phyloP scores from a whole-genome alignment of 2,888 invertebrate species.

The Andrena minutula region DNA sequence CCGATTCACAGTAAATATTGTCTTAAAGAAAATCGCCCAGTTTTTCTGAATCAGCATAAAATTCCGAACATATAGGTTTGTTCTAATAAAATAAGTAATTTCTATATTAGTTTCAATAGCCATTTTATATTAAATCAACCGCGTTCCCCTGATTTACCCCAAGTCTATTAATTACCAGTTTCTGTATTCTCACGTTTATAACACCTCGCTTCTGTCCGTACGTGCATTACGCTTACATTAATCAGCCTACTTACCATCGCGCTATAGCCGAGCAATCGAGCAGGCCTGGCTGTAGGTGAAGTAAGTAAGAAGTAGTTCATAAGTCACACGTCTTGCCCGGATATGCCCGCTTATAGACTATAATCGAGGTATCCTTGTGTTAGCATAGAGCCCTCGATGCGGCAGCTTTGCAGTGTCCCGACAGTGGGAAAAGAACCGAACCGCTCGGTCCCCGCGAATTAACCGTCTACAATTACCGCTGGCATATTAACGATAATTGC shows the following conservation, averaged over 20 bases:
- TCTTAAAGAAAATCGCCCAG: no score
- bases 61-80: no score
- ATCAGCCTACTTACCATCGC: slow-evolving; percentile 49
- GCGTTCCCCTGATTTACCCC: no score
- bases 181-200: slow-evolving; percentile 35
- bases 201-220: neutral
- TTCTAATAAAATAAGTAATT: no score
- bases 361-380: neutral
- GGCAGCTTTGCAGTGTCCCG: slow-evolving; percentile 13
- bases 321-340: slow-evolving; percentile 23
- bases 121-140: no score
- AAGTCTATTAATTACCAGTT: slow-evolving; percentile 27
- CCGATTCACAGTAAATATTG: no score
- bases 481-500: slow-evolving; percentile 26
- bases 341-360: neutral
- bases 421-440: slow-evolving; percentile 3
- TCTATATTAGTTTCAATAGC: no score
- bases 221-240: slow-evolving; percentile 48
- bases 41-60: no score
- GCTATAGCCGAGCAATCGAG: slow-evolving; percentile 52
- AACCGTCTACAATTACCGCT: slow-evolving; percentile 29
- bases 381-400: neutral
- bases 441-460: neutral
- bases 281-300: slow-evolving; percentile 58
- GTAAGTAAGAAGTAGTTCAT: slow-evolving; percentile 69